Base-by-base conservation (phyloP, 2,113 vertebrate species). In the Spea bombifrons region DNA sequence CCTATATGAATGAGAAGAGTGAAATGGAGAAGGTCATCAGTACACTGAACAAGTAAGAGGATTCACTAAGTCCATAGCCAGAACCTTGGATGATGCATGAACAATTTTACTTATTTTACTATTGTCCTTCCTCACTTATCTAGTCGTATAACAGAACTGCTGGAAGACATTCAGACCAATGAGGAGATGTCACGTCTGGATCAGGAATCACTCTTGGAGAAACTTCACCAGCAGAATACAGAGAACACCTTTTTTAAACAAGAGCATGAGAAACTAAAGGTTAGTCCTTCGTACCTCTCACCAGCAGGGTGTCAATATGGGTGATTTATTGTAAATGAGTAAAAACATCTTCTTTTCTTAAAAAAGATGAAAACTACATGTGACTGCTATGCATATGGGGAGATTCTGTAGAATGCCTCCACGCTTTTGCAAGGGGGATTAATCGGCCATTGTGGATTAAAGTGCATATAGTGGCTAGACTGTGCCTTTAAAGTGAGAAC, bases 211-310 rank as follows among this genome's bases (percentile, higher is more conserved):
- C 81, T 96, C 66, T n/a, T 92, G 45, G 89, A 92, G 46, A 91
- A 88, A 72, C 73, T 98, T 6, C 94, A 94, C 66, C 89, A 66
- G 46, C 84, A 94, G 81, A 91, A 83, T 12, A 81, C 90, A 0
- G 94, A 97, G 45, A 90, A 82, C 71, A 86, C 87, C 0, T 49
- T 88, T 3, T 85, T 89, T 65, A 93, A 90, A 66, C 83, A 94
- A 63, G 95, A 98, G 76, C 96, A 96, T 2, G 94, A 97, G 81
- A 91, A 84, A 67, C 90, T 97, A 0, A 96, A 94, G 95, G 96
- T 97, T 52, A 48, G 83, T 73, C 30, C 30, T 30, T 30, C 30
- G 30, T 30, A 30, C 30, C 30, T 30, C 30, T 30, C 30, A 30
- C 30, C 30, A 2, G 30, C 30, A 30, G 30, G 30, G 30, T 1